Evolutionary conservation across 1,140 invertebrate species (phyloP), one percentile per base, ranked within the genome.

Genomic region (Homalodisca vitripennis): DNA sequence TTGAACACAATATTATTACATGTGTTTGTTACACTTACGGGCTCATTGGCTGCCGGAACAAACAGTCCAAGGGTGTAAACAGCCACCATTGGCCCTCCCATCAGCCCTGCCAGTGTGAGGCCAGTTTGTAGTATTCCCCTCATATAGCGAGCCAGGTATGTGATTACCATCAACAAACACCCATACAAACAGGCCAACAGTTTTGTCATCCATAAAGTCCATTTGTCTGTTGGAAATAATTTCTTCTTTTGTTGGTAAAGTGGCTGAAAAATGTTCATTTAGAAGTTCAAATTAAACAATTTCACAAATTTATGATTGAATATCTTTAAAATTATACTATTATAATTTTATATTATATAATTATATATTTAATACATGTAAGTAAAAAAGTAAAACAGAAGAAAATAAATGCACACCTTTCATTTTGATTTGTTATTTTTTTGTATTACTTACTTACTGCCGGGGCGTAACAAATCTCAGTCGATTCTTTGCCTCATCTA

Each of bases 21-120:
- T 22, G n/a, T 22, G 26, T 10, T n/a, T 22, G 6, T n/a, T 46
- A 30, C 6, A 73, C 70, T 71, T 77, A 81, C 81, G 67, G 72
- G 79, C 78, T 91, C 80, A 74, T 87, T 90, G 0, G 86, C 84
- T 57, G 76, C 80, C 22, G 85, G 83, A 64, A 84, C 84, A 68
- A 89, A 83, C 88, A 94, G 91, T 67, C 92, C 92, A 1, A 93
- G 78, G 0, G 90, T 88, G 93, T 63, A 69, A n/a, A 93, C 77
- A 0, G 87, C 91, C 20, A 94, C 78, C 26, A 93, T 77, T 0
- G 92, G 92, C 17, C 92, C 92, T 6, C 92, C 91, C 29, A 93
- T 83, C 20, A 92, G 85, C 26, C 91, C 91, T 75, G 93, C 92
- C 69, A 94, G 88, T 0, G 90, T 91, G 20, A 93, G 78, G 6